Conservation (phyloP, 2,797 vertebrate genomes). For the Ctenosaura bakeri region DNA sequence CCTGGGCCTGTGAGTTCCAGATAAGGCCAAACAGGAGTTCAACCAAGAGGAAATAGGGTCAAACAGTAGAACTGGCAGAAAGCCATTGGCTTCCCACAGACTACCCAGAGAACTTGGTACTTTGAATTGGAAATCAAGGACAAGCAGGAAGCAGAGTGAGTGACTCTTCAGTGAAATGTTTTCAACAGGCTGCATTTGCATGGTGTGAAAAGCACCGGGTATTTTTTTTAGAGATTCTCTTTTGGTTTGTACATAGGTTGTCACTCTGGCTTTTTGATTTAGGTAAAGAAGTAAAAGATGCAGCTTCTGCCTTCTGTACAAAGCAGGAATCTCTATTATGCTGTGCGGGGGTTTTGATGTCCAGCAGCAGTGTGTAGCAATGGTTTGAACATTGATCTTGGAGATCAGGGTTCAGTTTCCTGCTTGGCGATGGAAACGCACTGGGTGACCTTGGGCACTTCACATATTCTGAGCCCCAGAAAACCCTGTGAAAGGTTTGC, state of each 20-base stretch:
- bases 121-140: slow-evolving; percentile 2
- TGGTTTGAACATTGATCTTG: background rate
- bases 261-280: background rate
- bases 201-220: background rate
- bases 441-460: too few species aligned
- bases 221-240: background rate
- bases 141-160: background rate
- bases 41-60: background rate
- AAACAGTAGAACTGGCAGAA: background rate
- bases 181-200: background rate
- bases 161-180: background rate
- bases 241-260: background rate
- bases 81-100: background rate
- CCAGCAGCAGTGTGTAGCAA: background rate
- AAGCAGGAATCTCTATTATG: background rate
- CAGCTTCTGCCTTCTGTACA: background rate
- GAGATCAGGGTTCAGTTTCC: background rate
- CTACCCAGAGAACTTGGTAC: background rate
- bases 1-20: background rate
- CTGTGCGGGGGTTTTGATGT: background rate
- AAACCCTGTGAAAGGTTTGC: too few species aligned
- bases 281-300: background rate
- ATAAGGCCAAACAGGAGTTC: background rate
- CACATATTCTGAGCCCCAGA: too few species aligned
- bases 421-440: too few species aligned